Base-by-base conservation (phyloP, 2,888 invertebrate genomes). In the Cepaea hortensis region DNA sequence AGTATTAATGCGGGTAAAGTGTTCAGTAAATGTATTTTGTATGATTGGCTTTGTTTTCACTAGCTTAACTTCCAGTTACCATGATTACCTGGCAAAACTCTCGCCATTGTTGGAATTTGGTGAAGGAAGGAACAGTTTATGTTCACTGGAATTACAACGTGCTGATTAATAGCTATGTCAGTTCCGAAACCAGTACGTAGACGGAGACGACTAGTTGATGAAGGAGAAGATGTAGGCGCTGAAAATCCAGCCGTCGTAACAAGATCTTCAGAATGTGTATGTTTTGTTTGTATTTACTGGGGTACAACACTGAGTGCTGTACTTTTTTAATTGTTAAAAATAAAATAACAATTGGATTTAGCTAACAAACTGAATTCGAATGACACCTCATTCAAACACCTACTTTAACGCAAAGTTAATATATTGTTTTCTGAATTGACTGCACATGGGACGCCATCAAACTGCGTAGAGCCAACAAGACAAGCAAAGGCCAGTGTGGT, bases 231-330 rank as follows among this genome's bases (percentile, higher is more conserved):
- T n/a, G 81, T 68, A n/a, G 81, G 85, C 68, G 46, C 82, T 55
- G 70, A 80, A 23, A 83, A 70, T 46, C 75, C 79, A 11, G 65
- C 70, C 4, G 87, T 77, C n/a, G 72, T 81, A 81, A 84, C 81
- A 20, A 88, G 89, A 72, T 89, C 89, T 46, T 91, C 91, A 1
- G 91, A 91, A 90, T 91, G 91, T 87, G 91, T 91, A 90, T 85
- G 91, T 84, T 68, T 80, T n/a, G 61, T 75, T 35, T n/a, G 46
- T 20, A 65, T 15, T 55, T 9, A 55, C 55, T 55, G 55, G 35
- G 35, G 35, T 35, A 35, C 35, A 35, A 35, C 35, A 80, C 65
- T 23, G 20, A 20, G 9, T 61, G n/a, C 55, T 20, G n/a, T 73
- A 79, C 73, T 82, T 82, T 80, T 87, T 46, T 75, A 35, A 13